Evolutionary conservation across 2,888 invertebrate genomes (phyloP).

Genomic region (Junonia oenone): DNA sequence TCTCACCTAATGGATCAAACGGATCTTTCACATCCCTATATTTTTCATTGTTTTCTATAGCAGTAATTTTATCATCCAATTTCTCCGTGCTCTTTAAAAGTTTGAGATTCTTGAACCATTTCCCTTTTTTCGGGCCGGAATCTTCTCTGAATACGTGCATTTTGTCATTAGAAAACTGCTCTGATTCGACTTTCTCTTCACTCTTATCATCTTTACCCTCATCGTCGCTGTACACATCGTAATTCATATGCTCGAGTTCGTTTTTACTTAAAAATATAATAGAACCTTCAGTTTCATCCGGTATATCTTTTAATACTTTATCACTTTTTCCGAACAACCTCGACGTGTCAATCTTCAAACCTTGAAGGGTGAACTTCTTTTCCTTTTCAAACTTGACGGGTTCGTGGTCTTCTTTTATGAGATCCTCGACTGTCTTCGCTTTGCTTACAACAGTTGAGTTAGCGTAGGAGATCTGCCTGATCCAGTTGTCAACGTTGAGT

Average conservation of each 20-base stretch:
- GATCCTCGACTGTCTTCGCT: conserved; percentile 73
- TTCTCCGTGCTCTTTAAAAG: conserved; percentile 70
- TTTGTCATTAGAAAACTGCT: conserved; percentile 67
- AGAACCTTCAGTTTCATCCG: conserved; percentile 82
- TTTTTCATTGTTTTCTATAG: conserved; percentile 60
- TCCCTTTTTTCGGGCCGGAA: conserved; percentile 75
- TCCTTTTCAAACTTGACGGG: conserved; percentile 75
- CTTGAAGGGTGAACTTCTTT: conserved; percentile 73
- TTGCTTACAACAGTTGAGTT: conserved; percentile 58
- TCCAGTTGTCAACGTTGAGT: conserved; percentile 82
- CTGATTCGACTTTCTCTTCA: conserved; percentile 59
- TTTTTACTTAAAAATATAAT: conserved; percentile 84
- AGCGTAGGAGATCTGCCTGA: conserved; percentile 80
- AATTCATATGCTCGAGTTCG: conserved; percentile 82
- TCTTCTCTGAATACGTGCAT: conserved; percentile 76
- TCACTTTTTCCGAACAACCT: conserved; percentile 74
- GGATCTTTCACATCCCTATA: conserved; percentile 73
- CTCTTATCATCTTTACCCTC: conserved; percentile 69
- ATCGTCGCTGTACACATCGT: conserved; percentile 74
- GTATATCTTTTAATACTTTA: conserved; percentile 72
- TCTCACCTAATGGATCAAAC: conserved; percentile 81
- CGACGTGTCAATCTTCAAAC: conserved; percentile 71
- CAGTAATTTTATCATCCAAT: conserved; percentile 66
- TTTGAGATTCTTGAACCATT: conserved; percentile 83
- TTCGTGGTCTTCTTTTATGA: conserved; percentile 76